These are phyloP conservation scores for Netelia virgata DNA, from an alignment of 2,888 invertebrate genomes.

Conservation along the genomic window DNA sequence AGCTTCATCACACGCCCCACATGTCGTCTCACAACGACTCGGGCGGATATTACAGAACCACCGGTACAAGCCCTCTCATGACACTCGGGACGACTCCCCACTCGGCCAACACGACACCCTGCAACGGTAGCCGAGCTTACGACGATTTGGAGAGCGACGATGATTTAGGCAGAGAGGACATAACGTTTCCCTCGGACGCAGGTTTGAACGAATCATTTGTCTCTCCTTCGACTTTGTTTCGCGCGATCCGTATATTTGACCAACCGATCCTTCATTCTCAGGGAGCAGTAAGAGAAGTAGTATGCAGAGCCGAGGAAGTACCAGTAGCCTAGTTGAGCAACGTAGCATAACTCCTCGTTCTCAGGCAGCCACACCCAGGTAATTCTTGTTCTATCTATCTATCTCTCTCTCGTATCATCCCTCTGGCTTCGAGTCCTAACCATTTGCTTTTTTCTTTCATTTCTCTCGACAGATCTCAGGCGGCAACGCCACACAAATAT, in stretches of 20 bases:
- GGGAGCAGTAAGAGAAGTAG: slow-evolving; percentile 96
- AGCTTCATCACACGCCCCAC: slow-evolving; percentile 80
- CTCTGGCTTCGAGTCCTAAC: background rate
- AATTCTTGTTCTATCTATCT: slow-evolving; percentile 66
- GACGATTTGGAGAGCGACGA: slow-evolving; percentile 96
- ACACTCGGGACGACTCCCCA: slow-evolving; percentile 85
- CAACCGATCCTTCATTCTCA: slow-evolving; percentile 89
- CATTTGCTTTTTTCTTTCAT: slow-evolving; percentile 33
- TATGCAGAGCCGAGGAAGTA: slow-evolving; percentile 96
- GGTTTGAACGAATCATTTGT: slow-evolving; percentile 83
- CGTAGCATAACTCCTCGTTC: slow-evolving; percentile 94
- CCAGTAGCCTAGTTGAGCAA: slow-evolving; percentile 93
- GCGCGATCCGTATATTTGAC: slow-evolving; percentile 72
- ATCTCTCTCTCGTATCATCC: slow-evolving; percentile 15
- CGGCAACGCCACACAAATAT: slow-evolving; percentile 97
- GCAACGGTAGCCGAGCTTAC: slow-evolving; percentile 89
- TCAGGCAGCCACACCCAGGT: slow-evolving; percentile 96
- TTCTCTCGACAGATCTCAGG: slow-evolving; percentile 89
- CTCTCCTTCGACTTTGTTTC: background rate
- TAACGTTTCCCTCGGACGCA: slow-evolving; percentile 92
- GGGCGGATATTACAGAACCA: slow-evolving; percentile 86
- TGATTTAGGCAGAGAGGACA: slow-evolving; percentile 94
- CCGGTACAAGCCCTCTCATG: slow-evolving; percentile 88
- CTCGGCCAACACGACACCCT: slow-evolving; percentile 86
- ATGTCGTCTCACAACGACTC: slow-evolving; percentile 79